Conservation (phyloP, 2,888 invertebrate species). For the Aphodius granarius region DNA sequence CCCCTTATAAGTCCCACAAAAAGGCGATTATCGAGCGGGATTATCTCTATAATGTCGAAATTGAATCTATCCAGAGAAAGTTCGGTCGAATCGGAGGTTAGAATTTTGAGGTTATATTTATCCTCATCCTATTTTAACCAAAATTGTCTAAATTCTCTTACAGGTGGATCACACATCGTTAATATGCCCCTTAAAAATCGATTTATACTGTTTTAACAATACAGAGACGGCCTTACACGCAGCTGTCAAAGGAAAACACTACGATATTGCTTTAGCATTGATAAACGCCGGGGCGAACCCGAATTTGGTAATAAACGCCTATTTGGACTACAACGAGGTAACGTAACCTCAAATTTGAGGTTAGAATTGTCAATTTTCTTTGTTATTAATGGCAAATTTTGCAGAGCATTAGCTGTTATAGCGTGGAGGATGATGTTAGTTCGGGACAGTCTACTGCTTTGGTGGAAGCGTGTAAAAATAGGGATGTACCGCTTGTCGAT, state of each 20-base stretch:
- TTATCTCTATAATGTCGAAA: constrained; percentile 85
- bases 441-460: constrained; percentile 60
- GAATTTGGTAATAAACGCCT: constrained; percentile 67
- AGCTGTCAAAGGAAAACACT: constrained; percentile 76
- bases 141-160: constrained; percentile 9
- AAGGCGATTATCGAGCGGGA: constrained; percentile 81
- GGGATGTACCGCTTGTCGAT: constrained; percentile 74
- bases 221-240: constrained; percentile 83
- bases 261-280: constrained; percentile 69
- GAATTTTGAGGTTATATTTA: neutral
- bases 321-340: constrained; percentile 53
- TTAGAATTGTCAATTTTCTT: neutral
- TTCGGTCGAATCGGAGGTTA: constrained; percentile 49
- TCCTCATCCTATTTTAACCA: neutral
- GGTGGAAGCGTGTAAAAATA: constrained; percentile 69
- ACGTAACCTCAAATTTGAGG: constrained; percentile 17
- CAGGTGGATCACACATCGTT: constrained; percentile 49
- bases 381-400: constrained; percentile 23
- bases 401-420: constrained; percentile 48
- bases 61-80: constrained; percentile 67
- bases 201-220: constrained; percentile 73
- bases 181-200: constrained; percentile 72
- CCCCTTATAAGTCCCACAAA: constrained; percentile 60
- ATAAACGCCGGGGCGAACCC: constrained; percentile 81
- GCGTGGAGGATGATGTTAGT: constrained; percentile 56